Conservation (phyloP, 2,888 invertebrate species). For the Ormyrus labotus region DNA sequence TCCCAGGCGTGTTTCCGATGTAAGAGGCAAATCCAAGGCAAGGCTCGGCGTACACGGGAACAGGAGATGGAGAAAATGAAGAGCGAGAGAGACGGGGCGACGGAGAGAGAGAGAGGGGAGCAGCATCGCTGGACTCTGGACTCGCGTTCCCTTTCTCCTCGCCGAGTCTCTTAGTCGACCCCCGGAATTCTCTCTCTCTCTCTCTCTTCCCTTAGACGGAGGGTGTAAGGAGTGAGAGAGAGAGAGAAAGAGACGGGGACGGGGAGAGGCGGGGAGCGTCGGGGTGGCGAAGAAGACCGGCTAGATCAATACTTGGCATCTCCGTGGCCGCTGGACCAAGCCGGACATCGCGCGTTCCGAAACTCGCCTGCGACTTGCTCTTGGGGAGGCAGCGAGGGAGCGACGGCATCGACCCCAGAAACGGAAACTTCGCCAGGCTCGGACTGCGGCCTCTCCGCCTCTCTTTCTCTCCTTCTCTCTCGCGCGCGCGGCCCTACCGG, state of each 20-base stretch:
- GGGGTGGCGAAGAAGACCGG: constrained; percentile 66
- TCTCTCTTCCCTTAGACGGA: too few species aligned
- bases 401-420: constrained; percentile 47
- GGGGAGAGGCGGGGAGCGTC: constrained; percentile 54
- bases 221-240: constrained; percentile 13
- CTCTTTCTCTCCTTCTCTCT: not conserved
- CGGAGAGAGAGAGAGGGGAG: constrained; percentile 59
- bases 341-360: constrained; percentile 74
- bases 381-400: not conserved
- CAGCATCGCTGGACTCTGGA: constrained; percentile 69
- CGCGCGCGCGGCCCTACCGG: not conserved
- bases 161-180: constrained; percentile 45
- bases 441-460: constrained; percentile 59
- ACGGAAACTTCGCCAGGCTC: constrained; percentile 64
- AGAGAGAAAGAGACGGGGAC: constrained; percentile 50
- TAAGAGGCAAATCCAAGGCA: constrained; percentile 60
- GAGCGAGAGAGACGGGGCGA: constrained; percentile 62
- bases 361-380: constrained; percentile 63
- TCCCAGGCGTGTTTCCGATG: constrained; percentile 49
- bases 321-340: constrained; percentile 73
- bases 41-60: constrained; percentile 44
- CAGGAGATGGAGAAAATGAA: constrained; percentile 58
- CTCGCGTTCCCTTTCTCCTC: constrained; percentile 62
- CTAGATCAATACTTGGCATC: constrained; percentile 76
- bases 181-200: too few species aligned